Evolutionary conservation across 2,888 invertebrate species (phyloP).

Genomic region (Xylocampa areola): DNA sequence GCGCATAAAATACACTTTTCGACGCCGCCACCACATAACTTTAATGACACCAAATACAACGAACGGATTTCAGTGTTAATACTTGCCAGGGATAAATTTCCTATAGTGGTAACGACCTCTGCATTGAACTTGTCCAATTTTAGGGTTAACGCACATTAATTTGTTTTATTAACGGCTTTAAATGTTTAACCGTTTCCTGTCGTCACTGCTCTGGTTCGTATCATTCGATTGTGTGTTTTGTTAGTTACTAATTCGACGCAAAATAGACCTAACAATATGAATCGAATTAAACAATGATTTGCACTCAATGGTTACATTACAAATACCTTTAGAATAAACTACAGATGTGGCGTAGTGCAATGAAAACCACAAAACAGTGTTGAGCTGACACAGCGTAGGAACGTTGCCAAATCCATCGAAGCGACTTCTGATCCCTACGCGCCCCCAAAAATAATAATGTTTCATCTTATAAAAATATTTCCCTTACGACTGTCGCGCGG

Average conservation of each 20-base stretch:
- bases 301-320: slow-evolving; percentile 25
- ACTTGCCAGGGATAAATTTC: slow-evolving; percentile 87
- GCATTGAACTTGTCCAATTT: slow-evolving; percentile 90
- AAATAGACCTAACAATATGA: slow-evolving; percentile 46
- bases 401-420: slow-evolving; percentile 83
- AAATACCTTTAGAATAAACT: slow-evolving; percentile 42
- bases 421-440: slow-evolving; percentile 84
- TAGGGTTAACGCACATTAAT: slow-evolving; percentile 88
- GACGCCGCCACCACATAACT: slow-evolving; percentile 66
- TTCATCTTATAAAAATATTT: slow-evolving; percentile 90
- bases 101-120: slow-evolving; percentile 88
- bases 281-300: slow-evolving; percentile 42
- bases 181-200: slow-evolving; percentile 87
- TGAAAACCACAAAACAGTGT: slow-evolving; percentile 59
- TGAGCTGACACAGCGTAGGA: slow-evolving; percentile 58
- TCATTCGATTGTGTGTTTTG: slow-evolving; percentile 72
- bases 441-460: slow-evolving; percentile 89
- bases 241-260: slow-evolving; percentile 43
- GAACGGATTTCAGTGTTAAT: slow-evolving; percentile 89
- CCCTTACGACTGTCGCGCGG: slow-evolving; percentile 88
- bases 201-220: slow-evolving; percentile 72
- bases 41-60: slow-evolving; percentile 88
- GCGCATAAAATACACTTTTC: slow-evolving; percentile 78
- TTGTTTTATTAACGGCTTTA: slow-evolving; percentile 88
- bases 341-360: slow-evolving; percentile 47